Evolutionary conservation across 2,113 vertebrate genomes (phyloP).

Genomic region (Actinemys pallida): DNA sequence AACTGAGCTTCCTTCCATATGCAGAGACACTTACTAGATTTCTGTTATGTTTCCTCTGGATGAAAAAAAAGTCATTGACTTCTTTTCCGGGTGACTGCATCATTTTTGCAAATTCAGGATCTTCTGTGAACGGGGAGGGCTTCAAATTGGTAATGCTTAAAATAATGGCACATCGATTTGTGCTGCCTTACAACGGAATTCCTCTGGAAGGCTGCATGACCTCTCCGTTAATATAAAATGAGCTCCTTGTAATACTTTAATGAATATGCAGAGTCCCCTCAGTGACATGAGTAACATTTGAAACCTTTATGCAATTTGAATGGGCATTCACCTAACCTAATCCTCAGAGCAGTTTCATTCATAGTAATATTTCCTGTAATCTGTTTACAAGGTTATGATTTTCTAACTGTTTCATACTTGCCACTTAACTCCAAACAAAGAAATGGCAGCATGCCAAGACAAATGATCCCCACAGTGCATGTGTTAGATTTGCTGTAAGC

Average conservation of each 20-base stretch:
- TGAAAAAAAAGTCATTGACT: neutral
- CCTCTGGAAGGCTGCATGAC: slow-evolving; percentile 70
- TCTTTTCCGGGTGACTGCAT: slow-evolving; percentile 22
- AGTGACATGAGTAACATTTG: slow-evolving; percentile 72
- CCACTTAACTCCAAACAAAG: slow-evolving; percentile 58
- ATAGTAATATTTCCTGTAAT: slow-evolving; percentile 67
- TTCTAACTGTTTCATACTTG: slow-evolving; percentile 56
- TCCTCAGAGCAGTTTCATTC: slow-evolving; percentile 71
- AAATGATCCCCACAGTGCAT: slow-evolving; percentile 47
- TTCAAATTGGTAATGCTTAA: slow-evolving; percentile 55
- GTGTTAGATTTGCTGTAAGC: slow-evolving; percentile 42
- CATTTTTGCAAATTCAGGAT: slow-evolving; percentile 16
- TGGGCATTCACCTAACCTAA: slow-evolving; percentile 64
- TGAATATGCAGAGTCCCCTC: slow-evolving; percentile 72
- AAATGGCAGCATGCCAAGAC: slow-evolving; percentile 46
- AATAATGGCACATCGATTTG: slow-evolving; percentile 53
- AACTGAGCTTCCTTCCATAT: slow-evolving; percentile 13
- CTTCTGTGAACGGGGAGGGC: slow-evolving; percentile 26
- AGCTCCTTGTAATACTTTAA: slow-evolving; percentile 74
- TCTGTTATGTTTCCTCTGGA: neutral
- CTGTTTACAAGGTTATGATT: slow-evolving; percentile 74
- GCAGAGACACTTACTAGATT: neutral
- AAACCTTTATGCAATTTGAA: slow-evolving; percentile 75
- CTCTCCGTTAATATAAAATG: slow-evolving; percentile 73
- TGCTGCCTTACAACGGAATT: slow-evolving; percentile 61